Conservation (phyloP, 2,888 invertebrate species). For the Amphimallon solstitiale region DNA sequence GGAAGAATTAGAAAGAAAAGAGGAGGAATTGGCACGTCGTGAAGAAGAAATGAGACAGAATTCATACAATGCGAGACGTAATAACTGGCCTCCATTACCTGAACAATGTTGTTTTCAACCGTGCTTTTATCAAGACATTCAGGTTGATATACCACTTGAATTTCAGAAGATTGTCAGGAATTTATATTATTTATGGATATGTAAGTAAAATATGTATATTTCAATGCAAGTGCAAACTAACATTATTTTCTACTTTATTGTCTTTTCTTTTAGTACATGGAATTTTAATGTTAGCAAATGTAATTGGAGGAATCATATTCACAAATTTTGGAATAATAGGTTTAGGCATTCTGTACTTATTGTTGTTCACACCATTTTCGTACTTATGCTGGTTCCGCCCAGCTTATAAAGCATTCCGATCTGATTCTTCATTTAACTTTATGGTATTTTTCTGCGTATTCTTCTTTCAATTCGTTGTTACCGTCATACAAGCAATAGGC, state of each 20-base stretch:
- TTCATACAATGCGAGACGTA: slow-evolving; percentile 74
- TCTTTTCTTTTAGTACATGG: slow-evolving; percentile 93
- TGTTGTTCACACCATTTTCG: slow-evolving; percentile 95
- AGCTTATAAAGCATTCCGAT: slow-evolving; percentile 98
- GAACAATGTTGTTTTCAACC: slow-evolving; percentile 93
- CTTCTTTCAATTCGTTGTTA: slow-evolving; percentile 93
- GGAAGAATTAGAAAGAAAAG: slow-evolving; percentile 92
- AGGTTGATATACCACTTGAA: slow-evolving; percentile 97
- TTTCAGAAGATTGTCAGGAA: slow-evolving; percentile 96
- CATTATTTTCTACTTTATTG: slow-evolving; percentile 45
- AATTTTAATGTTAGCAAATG: slow-evolving; percentile 84
- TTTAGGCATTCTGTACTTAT: slow-evolving; percentile 86
- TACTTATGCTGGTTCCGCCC: slow-evolving; percentile 99
- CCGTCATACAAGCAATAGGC: slow-evolving; percentile 89
- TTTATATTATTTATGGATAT: slow-evolving; percentile 96
- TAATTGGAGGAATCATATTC: slow-evolving; percentile 85
- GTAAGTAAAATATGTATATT: slow-evolving; percentile 71
- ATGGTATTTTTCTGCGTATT: slow-evolving; percentile 99
- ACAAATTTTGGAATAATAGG: slow-evolving; percentile 83
- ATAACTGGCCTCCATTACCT: slow-evolving; percentile 99
- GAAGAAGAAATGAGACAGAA: slow-evolving; percentile 84
- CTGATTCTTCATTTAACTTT: slow-evolving; percentile 99
- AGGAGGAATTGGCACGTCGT: slow-evolving; percentile 85
- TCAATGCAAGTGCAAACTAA: neutral
- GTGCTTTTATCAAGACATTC: slow-evolving; percentile 99